These are phyloP conservation scores for Rhinolophus sinicus DNA, from an alignment of 2,113 vertebrate species.

Conservation along the genomic window DNA sequence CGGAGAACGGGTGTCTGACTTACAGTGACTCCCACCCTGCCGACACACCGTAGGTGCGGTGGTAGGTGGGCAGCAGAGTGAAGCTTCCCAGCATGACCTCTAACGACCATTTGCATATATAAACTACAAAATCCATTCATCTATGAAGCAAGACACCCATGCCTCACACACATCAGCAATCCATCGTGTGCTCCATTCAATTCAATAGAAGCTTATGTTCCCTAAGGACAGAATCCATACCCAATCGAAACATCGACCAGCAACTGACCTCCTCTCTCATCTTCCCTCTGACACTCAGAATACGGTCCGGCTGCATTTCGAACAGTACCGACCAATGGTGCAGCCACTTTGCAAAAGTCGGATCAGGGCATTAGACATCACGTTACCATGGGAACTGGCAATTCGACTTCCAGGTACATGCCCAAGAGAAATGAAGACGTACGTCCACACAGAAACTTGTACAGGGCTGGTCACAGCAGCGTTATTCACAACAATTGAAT, in stretches of 20 bases:
- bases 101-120: fast-evolving
- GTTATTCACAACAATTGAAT: fast-evolving
- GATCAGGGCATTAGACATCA: background rate
- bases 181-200: fast-evolving
- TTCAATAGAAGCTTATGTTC: fast-evolving
- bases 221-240: background rate
- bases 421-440: background rate
- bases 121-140: too few species aligned
- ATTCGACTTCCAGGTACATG: background rate
- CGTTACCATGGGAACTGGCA: fast-evolving
- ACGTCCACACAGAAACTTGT: fast-evolving
- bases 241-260: background rate
- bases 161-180: background rate
- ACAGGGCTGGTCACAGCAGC: fast-evolving
- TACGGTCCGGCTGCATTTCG: background rate
- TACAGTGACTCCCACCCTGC: background rate
- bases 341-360: background rate
- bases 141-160: background rate
- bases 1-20: background rate
- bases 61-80: too few species aligned
- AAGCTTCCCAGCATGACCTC: background rate
- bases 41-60: fast-evolving
- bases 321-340: background rate
- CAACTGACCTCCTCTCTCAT: background rate
- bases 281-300: background rate